A percentile compares a stretch with the other conserved stretches of the same genome.
These are phyloP conservation scores for Acrobeloides nanus DNA, from an alignment of 2,888 invertebrate species.

Conservation along the genomic window DNA sequence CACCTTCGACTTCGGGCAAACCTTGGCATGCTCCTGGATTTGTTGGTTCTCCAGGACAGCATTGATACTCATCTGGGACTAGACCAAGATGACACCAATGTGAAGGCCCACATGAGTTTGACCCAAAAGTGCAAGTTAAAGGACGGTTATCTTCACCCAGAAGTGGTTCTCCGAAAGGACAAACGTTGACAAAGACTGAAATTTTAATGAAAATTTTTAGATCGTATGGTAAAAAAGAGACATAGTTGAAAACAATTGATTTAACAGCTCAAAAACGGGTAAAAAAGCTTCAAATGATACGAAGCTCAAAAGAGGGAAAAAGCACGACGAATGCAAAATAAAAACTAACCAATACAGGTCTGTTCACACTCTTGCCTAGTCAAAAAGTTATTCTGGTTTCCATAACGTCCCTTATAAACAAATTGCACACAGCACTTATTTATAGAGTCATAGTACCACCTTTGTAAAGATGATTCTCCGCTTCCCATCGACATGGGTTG, in stretches of 20 bases:
- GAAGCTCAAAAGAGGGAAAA: background rate
- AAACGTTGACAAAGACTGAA: slow-evolving; percentile 47
- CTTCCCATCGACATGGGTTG: slow-evolving; percentile 13
- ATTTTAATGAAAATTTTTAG: slow-evolving; percentile 2
- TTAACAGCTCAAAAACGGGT: background rate
- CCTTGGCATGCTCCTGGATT: slow-evolving; percentile 43
- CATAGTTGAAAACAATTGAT: slow-evolving; percentile 1
- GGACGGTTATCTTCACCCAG: slow-evolving; percentile 34
- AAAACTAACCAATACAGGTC: slow-evolving; percentile 16
- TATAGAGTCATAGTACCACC: slow-evolving; percentile 37
- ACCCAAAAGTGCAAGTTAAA: slow-evolving; percentile 39
- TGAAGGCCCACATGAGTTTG: slow-evolving; percentile 34
- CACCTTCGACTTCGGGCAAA: slow-evolving; percentile 22
- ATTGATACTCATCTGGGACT: slow-evolving; percentile 42
- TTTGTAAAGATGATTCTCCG: slow-evolving; percentile 10
- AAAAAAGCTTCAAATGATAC: background rate
- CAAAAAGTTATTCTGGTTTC: slow-evolving; percentile 29
- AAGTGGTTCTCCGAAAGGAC: slow-evolving; percentile 39
- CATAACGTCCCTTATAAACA: slow-evolving; percentile 17
- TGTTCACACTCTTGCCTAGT: slow-evolving; percentile 16
- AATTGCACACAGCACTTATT: slow-evolving; percentile 22
- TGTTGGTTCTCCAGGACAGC: slow-evolving; percentile 41
- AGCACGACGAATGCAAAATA: background rate
- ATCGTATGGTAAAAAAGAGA: background rate
- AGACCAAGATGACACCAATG: slow-evolving; percentile 48